Conservation (phyloP, 2,797 vertebrate species). For the Acrocephalus scirpaceus region DNA sequence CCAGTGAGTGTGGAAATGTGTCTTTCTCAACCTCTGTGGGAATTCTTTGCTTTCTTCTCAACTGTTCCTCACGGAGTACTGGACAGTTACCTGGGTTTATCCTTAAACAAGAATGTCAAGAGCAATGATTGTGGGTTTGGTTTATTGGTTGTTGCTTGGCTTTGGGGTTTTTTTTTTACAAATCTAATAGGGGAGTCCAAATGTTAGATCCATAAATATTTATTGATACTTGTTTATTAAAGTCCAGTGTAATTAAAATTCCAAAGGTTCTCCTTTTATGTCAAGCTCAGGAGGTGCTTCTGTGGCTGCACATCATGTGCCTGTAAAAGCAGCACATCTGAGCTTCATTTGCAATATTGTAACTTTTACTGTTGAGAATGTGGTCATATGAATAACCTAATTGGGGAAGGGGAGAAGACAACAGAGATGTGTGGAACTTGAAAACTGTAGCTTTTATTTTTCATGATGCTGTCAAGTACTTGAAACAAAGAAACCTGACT, state of each 20-base stretch:
- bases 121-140: not conserved
- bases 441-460: not conserved
- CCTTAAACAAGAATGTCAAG: not conserved
- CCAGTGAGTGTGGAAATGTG: not conserved
- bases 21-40: not conserved
- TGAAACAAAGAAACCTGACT: not conserved
- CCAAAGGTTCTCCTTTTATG: not conserved
- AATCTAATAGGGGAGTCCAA: not conserved
- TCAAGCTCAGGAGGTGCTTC: not conserved
- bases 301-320: not conserved
- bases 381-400: not conserved
- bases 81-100: not conserved
- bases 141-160: not conserved
- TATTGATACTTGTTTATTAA: not conserved
- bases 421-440: not conserved
- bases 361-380: not conserved
- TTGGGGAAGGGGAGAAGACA: not conserved
- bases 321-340: not conserved
- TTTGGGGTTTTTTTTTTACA: not conserved
- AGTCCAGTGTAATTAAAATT: constrained; percentile 17
- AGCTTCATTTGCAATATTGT: not conserved
- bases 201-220: not conserved
- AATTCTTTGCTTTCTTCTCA: not conserved
- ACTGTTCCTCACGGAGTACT: not conserved
- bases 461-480: not conserved